A percentile compares a stretch with the other conserved stretches of the same genome.
phyloP scores from a whole-genome alignment of 2,113 vertebrate genomes.

The Microcebus tavaratra region DNA sequence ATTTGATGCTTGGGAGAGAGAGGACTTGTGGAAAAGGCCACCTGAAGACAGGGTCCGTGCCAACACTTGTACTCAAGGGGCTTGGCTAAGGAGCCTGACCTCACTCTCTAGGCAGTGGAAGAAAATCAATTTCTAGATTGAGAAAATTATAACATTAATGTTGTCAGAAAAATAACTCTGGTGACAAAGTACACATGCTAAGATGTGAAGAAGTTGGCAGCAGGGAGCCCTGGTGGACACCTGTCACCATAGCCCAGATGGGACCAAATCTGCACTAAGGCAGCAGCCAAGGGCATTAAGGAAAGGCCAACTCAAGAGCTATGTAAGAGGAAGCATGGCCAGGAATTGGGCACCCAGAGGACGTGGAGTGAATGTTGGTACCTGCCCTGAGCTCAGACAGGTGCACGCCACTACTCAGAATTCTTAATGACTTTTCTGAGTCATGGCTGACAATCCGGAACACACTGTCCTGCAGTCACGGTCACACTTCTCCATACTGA shows the following conservation, averaged over 20 bases:
- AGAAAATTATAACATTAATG: neutral
- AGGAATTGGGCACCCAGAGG: neutral
- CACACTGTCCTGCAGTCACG: too few relatives aligned
- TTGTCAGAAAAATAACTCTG: neutral
- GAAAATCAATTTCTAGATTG: neutral
- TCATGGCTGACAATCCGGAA: neutral
- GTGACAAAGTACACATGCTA: neutral
- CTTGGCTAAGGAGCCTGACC: neutral
- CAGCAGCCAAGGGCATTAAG: neutral
- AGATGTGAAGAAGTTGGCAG: neutral
- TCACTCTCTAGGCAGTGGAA: neutral
- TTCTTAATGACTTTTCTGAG: neutral
- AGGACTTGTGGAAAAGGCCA: neutral
- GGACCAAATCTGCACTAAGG: neutral
- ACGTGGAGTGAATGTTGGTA: neutral
- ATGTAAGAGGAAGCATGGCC: neutral
- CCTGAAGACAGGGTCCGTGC: neutral
- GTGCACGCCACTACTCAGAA: neutral
- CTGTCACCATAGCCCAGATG: neutral
- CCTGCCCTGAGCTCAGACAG: neutral
- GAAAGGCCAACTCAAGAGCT: neutral
- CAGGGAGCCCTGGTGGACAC: neutral
- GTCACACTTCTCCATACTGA: neutral
- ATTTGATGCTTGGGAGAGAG: neutral
- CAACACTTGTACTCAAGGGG: accelerated